Conservation (phyloP, 1,140 invertebrate genomes). For the Meloidogyne chitwoodi region DNA sequence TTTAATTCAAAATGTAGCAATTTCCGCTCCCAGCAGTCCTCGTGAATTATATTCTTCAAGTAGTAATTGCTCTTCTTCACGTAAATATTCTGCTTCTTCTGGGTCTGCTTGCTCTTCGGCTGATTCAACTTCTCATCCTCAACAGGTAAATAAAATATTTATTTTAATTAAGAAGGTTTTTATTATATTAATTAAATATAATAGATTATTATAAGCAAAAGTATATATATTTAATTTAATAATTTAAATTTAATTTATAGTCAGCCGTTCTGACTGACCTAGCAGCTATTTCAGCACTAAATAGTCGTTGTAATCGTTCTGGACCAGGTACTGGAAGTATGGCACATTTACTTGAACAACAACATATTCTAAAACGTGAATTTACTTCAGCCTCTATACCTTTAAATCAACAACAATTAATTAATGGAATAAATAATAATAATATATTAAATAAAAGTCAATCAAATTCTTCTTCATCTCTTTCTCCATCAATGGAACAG, state of each 20-base stretch:
- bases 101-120: background rate
- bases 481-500: constrained; percentile 47
- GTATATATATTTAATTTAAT: background rate
- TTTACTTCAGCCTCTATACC: constrained; percentile 24
- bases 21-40: background rate
- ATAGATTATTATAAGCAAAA: no score
- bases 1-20: no score
- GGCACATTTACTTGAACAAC: constrained; percentile 45
- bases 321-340: constrained; percentile 29
- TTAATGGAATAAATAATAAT: background rate
- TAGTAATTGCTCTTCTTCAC: background rate
- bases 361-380: constrained; percentile 41
- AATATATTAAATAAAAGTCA: background rate
- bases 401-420: background rate
- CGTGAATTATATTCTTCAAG: background rate
- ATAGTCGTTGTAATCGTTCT: background rate
- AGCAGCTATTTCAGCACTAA: constrained; percentile 12
- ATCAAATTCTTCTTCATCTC: constrained; percentile 35
- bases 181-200: no score
- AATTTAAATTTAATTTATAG: background rate
- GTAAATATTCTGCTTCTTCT: background rate
- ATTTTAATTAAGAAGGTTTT: no score
- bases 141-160: background rate
- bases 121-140: background rate
- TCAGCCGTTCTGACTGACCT: constrained; percentile 7